Conservation (phyloP, 2,113 vertebrate species). For the Neolamprologus kungweensis region DNA sequence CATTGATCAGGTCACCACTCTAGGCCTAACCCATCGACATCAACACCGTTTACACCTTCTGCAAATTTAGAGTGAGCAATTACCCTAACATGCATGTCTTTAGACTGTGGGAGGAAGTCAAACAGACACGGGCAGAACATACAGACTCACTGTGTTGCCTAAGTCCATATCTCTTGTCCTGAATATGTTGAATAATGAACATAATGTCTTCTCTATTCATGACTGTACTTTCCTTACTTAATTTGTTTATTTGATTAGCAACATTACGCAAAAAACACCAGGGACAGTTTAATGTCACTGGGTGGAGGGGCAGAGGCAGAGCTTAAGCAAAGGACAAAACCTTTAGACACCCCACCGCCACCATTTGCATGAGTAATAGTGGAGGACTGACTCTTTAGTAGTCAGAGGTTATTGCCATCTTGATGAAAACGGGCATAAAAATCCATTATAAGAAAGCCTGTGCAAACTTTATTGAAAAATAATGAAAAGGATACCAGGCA, state of each 20-base stretch:
- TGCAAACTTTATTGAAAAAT: background rate
- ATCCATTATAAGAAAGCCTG: background rate
- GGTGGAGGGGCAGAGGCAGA: background rate
- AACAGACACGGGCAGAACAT: background rate
- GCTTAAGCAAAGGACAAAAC: background rate
- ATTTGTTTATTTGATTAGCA: background rate
- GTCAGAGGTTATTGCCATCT: background rate
- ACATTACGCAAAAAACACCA: background rate
- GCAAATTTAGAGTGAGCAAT: background rate
- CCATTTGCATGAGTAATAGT: background rate
- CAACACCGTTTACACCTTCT: background rate
- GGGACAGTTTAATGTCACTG: background rate
- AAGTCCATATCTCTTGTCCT: background rate
- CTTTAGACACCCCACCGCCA: background rate
- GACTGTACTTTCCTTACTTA: background rate
- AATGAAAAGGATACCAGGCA: background rate
- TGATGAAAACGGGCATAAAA: background rate
- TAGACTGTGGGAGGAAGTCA: background rate
- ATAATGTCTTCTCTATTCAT: background rate
- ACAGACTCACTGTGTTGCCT: background rate
- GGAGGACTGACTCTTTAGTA: background rate
- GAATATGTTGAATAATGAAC: background rate
- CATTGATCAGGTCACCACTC: background rate
- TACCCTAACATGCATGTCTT: background rate
- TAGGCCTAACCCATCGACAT: background rate